phyloP scores from a whole-genome alignment of 2,888 invertebrate genomes.

The Drosophila colorata region DNA sequence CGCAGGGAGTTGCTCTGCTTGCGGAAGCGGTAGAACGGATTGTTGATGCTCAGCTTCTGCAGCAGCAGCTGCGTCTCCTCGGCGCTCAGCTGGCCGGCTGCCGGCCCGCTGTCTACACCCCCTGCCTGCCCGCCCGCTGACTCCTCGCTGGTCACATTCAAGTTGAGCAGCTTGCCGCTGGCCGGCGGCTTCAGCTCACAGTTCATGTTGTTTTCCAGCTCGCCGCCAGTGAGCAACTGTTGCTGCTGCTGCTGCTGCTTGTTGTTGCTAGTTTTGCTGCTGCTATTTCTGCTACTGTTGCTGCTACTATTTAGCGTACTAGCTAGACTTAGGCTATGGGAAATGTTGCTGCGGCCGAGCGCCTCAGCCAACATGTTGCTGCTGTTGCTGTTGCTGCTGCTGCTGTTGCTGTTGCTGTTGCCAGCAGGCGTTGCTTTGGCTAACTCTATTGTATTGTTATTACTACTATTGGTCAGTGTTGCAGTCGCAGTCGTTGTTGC shows the following conservation, averaged over 20 bases:
- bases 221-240: too few species aligned
- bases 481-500: constrained; percentile 43
- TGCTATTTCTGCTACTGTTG: constrained; percentile 41
- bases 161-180: constrained; percentile 50
- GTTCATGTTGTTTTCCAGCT: constrained; percentile 70
- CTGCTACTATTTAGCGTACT: constrained; percentile 58
- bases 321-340: constrained; percentile 59
- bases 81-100: constrained; percentile 33
- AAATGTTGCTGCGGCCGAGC: constrained; percentile 52
- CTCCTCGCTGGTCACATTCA: constrained; percentile 60
- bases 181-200: constrained; percentile 55
- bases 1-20: constrained; percentile 83
- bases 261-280: constrained; percentile 50
- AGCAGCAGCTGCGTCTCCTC: constrained; percentile 74
- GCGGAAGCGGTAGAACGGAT: constrained; percentile 84
- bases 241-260: constrained; percentile 37
- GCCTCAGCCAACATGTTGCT: constrained; percentile 28
- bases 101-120: constrained; percentile 10
- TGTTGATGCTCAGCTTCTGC: constrained; percentile 81
- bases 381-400: constrained; percentile 31
- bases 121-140: constrained; percentile 3
- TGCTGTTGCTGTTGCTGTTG: constrained; percentile 32
- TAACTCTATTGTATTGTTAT: constrained; percentile 53
- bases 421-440: constrained; percentile 22
- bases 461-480: constrained; percentile 68